Evolutionary conservation across 2,888 invertebrate genomes (phyloP).

Genomic region (Epirrhoe alternata): DNA sequence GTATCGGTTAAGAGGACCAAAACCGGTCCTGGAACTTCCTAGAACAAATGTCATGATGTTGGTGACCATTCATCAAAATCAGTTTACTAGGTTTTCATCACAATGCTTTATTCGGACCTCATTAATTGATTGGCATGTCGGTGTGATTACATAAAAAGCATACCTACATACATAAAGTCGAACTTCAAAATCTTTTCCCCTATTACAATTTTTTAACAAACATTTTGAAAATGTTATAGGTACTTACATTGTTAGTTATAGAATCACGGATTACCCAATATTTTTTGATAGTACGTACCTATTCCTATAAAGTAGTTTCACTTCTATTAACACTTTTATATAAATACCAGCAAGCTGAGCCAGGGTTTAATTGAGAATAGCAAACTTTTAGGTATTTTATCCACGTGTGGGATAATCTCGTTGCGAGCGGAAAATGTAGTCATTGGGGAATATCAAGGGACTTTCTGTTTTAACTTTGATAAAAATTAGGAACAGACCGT

Average conservation of each 20-base stretch:
- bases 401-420: conserved; percentile 31
- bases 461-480: conserved; percentile 19
- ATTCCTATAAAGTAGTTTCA: background rate
- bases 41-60: no score
- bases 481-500: conserved; percentile 3
- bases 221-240: no score
- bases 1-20: no score
- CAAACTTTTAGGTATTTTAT: conserved; percentile 30
- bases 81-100: no score
- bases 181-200: no score
- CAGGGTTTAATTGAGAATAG: conserved; percentile 42
- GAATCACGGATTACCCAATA: background rate
- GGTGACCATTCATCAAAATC: no score
- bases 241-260: background rate
- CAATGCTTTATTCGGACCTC: no score
- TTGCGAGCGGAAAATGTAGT: conserved; percentile 18
- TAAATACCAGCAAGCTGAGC: conserved; percentile 9
- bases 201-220: no score
- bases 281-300: background rate
- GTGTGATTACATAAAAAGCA: no score
- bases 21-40: no score
- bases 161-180: no score
- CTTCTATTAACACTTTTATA: background rate
- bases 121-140: no score
- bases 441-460: conserved; percentile 21